A percentile compares a stretch with the other conserved stretches of the same genome.
These are phyloP conservation scores for Graphium colonna DNA, from an alignment of 2,888 invertebrate genomes.

Conservation along the genomic window DNA sequence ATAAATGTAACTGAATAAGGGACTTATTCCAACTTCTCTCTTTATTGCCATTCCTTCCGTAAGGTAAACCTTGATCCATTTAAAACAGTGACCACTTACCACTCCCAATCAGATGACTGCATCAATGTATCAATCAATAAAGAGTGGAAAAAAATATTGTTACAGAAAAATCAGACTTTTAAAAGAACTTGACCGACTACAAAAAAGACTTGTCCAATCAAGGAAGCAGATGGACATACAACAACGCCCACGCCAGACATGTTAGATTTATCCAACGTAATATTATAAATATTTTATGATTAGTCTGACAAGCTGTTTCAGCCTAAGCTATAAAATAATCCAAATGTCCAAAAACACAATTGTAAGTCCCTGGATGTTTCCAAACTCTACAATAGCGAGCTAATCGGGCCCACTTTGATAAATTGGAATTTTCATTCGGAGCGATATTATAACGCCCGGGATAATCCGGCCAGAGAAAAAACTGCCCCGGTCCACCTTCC, in stretches of 20 bases:
- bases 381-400: neutral
- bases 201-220: too few species aligned
- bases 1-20: too few species aligned
- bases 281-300: too few species aligned
- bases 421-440: slow-evolving; percentile 22
- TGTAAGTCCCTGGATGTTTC: neutral
- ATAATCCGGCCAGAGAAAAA: slow-evolving; percentile 16
- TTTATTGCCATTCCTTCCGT: neutral
- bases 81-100: neutral
- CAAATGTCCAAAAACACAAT: slow-evolving; percentile 8
- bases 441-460: slow-evolving; percentile 14
- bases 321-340: neutral
- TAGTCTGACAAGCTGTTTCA: neutral
- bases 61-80: neutral
- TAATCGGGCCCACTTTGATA: slow-evolving; percentile 22
- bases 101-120: too few species aligned
- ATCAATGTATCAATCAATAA: too few species aligned
- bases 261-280: too few species aligned
- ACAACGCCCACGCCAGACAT: too few species aligned
- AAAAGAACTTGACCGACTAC: too few species aligned
- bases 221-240: too few species aligned
- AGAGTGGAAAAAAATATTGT: too few species aligned
- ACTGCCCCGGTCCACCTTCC: slow-evolving; percentile 8
- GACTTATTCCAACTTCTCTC: too few species aligned
- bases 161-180: too few species aligned